Conservation (phyloP, 2,797 vertebrate genomes). For the Diplodus sargus region DNA sequence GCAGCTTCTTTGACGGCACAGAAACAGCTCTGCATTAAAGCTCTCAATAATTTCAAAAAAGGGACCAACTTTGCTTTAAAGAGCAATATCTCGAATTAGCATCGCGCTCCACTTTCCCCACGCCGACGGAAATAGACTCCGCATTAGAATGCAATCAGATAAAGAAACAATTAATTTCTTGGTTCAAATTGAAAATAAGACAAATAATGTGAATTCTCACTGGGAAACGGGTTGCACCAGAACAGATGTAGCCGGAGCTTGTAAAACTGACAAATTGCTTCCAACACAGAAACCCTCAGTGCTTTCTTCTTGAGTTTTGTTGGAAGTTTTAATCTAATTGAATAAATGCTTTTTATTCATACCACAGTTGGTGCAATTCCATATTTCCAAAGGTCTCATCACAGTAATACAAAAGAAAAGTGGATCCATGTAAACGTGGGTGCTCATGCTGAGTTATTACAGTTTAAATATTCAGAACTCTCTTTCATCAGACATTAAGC, state of each 20-base stretch:
- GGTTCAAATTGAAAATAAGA: slow-evolving; percentile 56
- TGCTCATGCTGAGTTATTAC: not conserved
- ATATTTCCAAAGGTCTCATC: not conserved
- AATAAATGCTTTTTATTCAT: slow-evolving; percentile 7
- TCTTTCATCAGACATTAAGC: not conserved
- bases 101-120: slow-evolving; percentile 62
- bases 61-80: slow-evolving; percentile 47
- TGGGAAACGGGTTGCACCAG: slow-evolving; percentile 20
- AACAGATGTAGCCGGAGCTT: slow-evolving; percentile 6
- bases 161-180: slow-evolving; percentile 61
- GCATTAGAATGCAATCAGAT: slow-evolving; percentile 62
- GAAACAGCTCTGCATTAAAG: slow-evolving; percentile 8
- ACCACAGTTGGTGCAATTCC: slow-evolving; percentile 4
- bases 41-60: slow-evolving; percentile 26
- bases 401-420: slow-evolving; percentile 5
- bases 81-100: slow-evolving; percentile 55
- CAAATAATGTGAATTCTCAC: slow-evolving; percentile 27
- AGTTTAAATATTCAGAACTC: not conserved
- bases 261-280: slow-evolving; percentile 33
- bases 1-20: slow-evolving; percentile 36
- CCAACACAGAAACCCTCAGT: slow-evolving; percentile 3
- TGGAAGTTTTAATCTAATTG: slow-evolving; percentile 16
- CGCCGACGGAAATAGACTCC: slow-evolving; percentile 57
- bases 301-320: slow-evolving; percentile 4
- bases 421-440: not conserved